A percentile compares a stretch with the other conserved stretches of the same genome.
phyloP scores from a whole-genome alignment of 1,140 invertebrate genomes.

The Penaeus vannamei region DNA sequence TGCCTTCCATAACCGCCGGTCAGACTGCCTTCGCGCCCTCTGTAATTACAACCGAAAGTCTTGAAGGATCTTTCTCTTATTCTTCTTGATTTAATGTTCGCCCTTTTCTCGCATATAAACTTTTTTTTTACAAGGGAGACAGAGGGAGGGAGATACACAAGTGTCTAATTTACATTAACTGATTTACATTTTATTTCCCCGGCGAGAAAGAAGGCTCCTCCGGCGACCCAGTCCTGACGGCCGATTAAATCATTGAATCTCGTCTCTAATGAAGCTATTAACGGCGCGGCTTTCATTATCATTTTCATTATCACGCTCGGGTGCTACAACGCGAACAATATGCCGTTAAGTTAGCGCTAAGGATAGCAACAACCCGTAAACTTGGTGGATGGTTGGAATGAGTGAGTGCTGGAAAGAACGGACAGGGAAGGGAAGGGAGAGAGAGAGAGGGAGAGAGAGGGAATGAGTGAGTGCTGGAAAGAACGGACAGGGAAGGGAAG shows the following conservation, averaged over 20 bases:
- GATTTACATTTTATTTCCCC: background rate
- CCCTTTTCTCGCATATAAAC: too few species aligned
- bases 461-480: constrained; percentile 30
- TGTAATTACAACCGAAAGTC: too few species aligned
- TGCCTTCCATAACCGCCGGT: too few species aligned
- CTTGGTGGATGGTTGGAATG: background rate
- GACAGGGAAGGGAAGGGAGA: too few species aligned
- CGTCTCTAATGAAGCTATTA: constrained; percentile 60
- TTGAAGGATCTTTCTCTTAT: too few species aligned
- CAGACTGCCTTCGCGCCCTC: too few species aligned
- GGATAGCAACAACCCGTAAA: constrained; percentile 22
- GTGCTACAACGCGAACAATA: constrained; percentile 47
- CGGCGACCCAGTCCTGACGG: background rate
- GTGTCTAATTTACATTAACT: background rate
- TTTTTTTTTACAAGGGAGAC: background rate
- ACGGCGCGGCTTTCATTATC: constrained; percentile 53
- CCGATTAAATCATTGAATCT: constrained; percentile 58
- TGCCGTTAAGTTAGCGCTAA: constrained; percentile 45
- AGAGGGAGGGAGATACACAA: background rate
- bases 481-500: background rate
- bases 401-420: constrained; percentile 9
- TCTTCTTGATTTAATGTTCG: too few species aligned
- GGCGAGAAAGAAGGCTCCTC: background rate
- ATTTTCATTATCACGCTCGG: constrained; percentile 37
- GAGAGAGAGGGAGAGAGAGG: too few species aligned